Percentiles rank a stretch among this genome's conserved stretches.
Evolutionary conservation across 2,797 vertebrate species (phyloP).

Genomic region (Sebastes trivittatus): DNA sequence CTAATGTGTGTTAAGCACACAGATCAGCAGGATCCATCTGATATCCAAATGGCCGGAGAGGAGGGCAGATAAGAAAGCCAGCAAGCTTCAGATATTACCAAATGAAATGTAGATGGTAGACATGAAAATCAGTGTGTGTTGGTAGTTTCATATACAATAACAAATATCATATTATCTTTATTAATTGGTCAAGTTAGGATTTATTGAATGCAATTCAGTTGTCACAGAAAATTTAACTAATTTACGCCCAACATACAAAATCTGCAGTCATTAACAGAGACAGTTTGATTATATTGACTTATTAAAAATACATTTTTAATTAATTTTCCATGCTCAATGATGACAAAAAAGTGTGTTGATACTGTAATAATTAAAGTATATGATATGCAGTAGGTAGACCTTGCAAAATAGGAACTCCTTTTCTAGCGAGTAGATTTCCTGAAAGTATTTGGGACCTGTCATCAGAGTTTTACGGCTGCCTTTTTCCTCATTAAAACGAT

Average conservation of each 20-base stretch:
- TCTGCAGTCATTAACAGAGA: not conserved
- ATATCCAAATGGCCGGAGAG: conserved; percentile 21
- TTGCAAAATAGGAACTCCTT: not conserved
- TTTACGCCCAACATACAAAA: not conserved
- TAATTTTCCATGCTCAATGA: not conserved
- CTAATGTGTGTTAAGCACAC: conserved; percentile 54
- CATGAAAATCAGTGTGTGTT: not conserved
- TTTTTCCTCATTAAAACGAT: not conserved
- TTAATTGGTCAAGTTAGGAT: not conserved
- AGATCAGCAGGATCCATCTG: conserved; percentile 21
- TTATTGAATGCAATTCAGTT: conserved; percentile 10
- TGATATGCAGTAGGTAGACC: not conserved
- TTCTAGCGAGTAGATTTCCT: not conserved
- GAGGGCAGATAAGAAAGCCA: conserved; percentile 43
- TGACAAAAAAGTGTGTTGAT: not conserved
- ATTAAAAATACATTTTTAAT: not conserved
- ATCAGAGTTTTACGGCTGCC: not conserved
- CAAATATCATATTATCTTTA: conserved; percentile 25
- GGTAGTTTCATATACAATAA: conserved; percentile 25
- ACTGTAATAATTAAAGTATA: not conserved
- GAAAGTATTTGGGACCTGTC: not conserved
- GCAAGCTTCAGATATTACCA: conserved; percentile 18
- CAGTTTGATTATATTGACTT: not conserved
- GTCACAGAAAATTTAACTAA: not conserved
- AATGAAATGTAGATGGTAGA: not conserved